Conservation (phyloP, 1,140 invertebrate genomes). For the Zaprionus africanus region DNA sequence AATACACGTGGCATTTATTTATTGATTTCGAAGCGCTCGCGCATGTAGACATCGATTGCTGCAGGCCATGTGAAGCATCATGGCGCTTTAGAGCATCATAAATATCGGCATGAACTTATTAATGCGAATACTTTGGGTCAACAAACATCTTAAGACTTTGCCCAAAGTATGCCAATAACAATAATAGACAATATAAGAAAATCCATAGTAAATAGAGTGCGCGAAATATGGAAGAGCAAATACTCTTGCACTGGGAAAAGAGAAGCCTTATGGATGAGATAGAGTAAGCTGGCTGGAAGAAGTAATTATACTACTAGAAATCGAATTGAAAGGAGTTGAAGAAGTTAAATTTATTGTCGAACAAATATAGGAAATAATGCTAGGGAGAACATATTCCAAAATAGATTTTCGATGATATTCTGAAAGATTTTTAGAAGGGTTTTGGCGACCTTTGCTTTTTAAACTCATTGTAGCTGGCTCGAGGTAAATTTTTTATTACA, state of each 20-base stretch:
- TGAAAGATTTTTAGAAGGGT: no score
- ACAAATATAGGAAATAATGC: no score
- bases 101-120: conserved; percentile 14
- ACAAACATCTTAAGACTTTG: conserved; percentile 11
- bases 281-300: no score
- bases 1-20: conserved; percentile 45
- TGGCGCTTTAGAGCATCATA: background rate
- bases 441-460: no score
- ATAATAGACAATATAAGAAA: conserved; percentile 29
- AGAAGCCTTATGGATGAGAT: background rate
- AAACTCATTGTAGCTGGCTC: no score
- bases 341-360: no score
- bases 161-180: conserved; percentile 34
- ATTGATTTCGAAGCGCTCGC: conserved; percentile 45
- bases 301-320: no score
- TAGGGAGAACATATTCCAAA: no score
- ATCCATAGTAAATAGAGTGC: background rate
- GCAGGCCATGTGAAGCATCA: background rate
- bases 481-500: no score
- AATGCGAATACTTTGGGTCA: conserved; percentile 21
- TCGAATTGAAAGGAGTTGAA: no score
- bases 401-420: no score
- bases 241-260: background rate
- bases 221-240: background rate
- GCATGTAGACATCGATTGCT: background rate